Percentiles rank a stretch among this genome's conserved stretches.
These are phyloP conservation scores for Augochlora pura DNA, from an alignment of 1,140 invertebrate genomes.

Conservation along the genomic window DNA sequence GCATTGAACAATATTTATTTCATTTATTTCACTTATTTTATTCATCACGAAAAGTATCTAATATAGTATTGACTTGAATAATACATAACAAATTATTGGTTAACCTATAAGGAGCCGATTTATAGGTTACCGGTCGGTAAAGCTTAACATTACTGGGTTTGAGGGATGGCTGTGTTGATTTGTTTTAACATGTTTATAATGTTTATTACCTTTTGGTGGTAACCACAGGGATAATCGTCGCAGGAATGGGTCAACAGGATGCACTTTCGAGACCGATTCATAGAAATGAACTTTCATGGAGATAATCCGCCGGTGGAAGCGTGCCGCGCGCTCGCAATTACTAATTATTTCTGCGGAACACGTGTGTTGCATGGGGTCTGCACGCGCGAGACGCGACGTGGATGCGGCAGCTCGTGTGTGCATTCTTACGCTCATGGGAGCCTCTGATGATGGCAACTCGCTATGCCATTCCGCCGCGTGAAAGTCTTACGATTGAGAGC, in stretches of 20 bases:
- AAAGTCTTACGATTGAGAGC: slow-evolving; percentile 25
- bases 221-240: no score
- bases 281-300: slow-evolving; percentile 12
- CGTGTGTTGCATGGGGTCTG: not conserved
- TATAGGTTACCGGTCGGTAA: no score
- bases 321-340: not conserved
- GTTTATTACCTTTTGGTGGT: no score
- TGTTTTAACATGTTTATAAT: no score
- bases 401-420: slow-evolving; percentile 9
- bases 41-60: no score
- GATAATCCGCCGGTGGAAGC: not conserved
- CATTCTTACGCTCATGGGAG: slow-evolving; percentile 4
- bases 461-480: slow-evolving; percentile 22
- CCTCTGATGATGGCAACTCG: not conserved
- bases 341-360: slow-evolving; percentile 14
- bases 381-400: not conserved
- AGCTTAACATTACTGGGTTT: no score
- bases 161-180: no score
- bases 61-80: no score
- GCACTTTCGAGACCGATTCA: slow-evolving; percentile 11
- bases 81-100: no score
- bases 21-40: no score
- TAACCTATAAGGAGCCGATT: no score
- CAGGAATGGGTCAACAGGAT: slow-evolving; percentile 4
- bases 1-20: no score